Evolutionary conservation across 1,140 invertebrate species (phyloP), one percentile per base, ranked within the genome.

Genomic region (Aphis craccivora): DNA sequence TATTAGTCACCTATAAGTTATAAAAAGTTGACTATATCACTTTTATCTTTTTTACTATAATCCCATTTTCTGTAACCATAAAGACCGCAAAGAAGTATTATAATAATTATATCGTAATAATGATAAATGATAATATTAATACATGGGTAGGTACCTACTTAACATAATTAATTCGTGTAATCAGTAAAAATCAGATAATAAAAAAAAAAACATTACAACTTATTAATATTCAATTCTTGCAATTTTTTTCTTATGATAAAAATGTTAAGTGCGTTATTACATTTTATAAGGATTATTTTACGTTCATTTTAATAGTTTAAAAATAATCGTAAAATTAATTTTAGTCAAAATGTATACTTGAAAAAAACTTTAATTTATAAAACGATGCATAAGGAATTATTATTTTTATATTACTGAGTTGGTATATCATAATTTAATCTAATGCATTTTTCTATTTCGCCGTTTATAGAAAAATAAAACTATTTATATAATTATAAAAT

Each of bases 401-500:
- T 76, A 35, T 76, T n/a, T 14, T 76, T 76, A n/a, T 76, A 76
- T 14, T 18, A n/a, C n/a, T 76, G n/a, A 35, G 11, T 76, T 18
- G 30, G 4, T 76, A 18, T 76, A n/a, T 35, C 18, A 51, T 51
- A n/a, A 18, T 20, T 76, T 76, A 35, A 76, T 76, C 60, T n/a
- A 9, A 6, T 3, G 4, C 4, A n/a, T 76, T 76, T 67, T 67
- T 18, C n/a, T 76, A 0, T 76, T 76, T 76, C 60, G 2, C 30
- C 14, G 30, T 76, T n/a, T 30, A 76, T 76, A 76, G 60, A 76
- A 76, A 76, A 18, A n/a, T n/a, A 76, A n/a, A 76, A n/a, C 11
- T 18, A 76, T 76, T 76, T 76, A n/a, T 76, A n/a, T 76, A 35
- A n/a, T 76, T 76, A n/a, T 76, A 76, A 76, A 67, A 67, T n/a